phyloP scores from a whole-genome alignment of 2,888 invertebrate genomes.

The Drosophila glabriapex region DNA sequence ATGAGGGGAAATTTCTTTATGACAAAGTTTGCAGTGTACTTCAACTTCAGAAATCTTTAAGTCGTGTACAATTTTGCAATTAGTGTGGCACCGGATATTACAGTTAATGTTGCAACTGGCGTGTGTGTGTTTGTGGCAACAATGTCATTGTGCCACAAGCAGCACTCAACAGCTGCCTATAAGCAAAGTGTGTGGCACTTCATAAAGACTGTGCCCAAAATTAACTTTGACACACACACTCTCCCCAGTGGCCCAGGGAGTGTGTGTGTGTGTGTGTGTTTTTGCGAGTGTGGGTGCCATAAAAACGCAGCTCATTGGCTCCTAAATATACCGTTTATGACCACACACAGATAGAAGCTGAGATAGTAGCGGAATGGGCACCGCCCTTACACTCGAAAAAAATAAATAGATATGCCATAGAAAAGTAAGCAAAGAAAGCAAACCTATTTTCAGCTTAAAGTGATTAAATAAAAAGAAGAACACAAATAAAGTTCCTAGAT shows the following conservation, averaged over 20 bases:
- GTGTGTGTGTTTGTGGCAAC: conserved; percentile 19
- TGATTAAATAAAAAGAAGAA: not conserved
- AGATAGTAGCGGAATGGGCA: not conserved
- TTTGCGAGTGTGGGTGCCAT: conserved; percentile 41
- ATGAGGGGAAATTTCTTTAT: not conserved
- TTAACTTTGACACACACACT: conserved; percentile 54
- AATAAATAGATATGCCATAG: not conserved
- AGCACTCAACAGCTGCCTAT: conserved; percentile 30
- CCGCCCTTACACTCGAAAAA: not conserved
- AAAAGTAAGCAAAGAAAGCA: not conserved
- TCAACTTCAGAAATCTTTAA: conserved; percentile 1
- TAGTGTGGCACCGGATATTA: conserved; percentile 9
- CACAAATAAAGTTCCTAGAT: not conserved
- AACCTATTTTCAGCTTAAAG: no score
- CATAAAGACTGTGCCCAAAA: conserved; percentile 61
- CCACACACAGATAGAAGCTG: conserved; percentile 17
- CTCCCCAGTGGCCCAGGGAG: not conserved
- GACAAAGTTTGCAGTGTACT: not conserved
- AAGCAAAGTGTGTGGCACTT: conserved; percentile 35
- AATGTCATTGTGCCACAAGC: conserved; percentile 23
- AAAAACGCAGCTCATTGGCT: conserved; percentile 71
- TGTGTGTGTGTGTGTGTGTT: conserved; percentile 6
- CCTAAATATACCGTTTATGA: conserved; percentile 65
- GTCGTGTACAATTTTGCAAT: conserved; percentile 8
- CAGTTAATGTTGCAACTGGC: conserved; percentile 16